These are phyloP conservation scores for Cancer borealis DNA, from an alignment of 2,888 invertebrate species.

Conservation along the genomic window DNA sequence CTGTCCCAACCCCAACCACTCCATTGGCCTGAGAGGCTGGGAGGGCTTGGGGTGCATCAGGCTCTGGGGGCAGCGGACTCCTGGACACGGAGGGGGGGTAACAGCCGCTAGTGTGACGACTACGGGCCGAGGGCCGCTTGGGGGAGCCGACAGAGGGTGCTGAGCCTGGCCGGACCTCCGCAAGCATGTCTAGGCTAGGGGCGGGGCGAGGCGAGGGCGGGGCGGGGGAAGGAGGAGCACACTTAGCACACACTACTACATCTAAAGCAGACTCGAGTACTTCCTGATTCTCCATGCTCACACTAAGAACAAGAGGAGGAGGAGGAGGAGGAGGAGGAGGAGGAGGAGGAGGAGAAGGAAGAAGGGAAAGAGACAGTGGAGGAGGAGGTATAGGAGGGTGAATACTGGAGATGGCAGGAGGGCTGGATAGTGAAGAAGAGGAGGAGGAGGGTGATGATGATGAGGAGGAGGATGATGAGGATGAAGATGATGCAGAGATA, in stretches of 20 bases:
- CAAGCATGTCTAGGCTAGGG: slow-evolving; percentile 74
- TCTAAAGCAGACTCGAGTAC: slow-evolving; percentile 71
- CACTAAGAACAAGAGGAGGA: slow-evolving; percentile 48
- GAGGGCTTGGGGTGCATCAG: slow-evolving; percentile 53
- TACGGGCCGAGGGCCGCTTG: slow-evolving; percentile 70
- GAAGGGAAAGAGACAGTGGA: slow-evolving; percentile 35
- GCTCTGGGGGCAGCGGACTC: slow-evolving; percentile 81
- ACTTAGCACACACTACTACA: slow-evolving; percentile 70
- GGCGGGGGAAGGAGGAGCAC: slow-evolving; percentile 62
- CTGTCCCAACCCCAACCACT: slow-evolving; percentile 78
- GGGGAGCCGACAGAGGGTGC: slow-evolving; percentile 73
- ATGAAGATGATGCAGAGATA: slow-evolving; percentile 80
- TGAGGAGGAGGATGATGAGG: slow-evolving; percentile 78
- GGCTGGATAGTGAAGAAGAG: neutral
- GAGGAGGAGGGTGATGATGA: slow-evolving; percentile 25
- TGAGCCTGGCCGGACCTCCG: slow-evolving; percentile 72
- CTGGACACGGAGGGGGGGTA: slow-evolving; percentile 80
- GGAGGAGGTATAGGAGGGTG: slow-evolving; percentile 51
- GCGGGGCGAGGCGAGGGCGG: slow-evolving; percentile 72
- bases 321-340: slow-evolving; percentile 36
- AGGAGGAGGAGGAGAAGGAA: slow-evolving; percentile 51
- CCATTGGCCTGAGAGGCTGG: slow-evolving; percentile 81
- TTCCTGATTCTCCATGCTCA: slow-evolving; percentile 63
- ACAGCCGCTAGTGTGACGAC: slow-evolving; percentile 78
- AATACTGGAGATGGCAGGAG: neutral